Conservation (phyloP, 2,113 vertebrate species). For the Oenanthe melanoleuca region DNA sequence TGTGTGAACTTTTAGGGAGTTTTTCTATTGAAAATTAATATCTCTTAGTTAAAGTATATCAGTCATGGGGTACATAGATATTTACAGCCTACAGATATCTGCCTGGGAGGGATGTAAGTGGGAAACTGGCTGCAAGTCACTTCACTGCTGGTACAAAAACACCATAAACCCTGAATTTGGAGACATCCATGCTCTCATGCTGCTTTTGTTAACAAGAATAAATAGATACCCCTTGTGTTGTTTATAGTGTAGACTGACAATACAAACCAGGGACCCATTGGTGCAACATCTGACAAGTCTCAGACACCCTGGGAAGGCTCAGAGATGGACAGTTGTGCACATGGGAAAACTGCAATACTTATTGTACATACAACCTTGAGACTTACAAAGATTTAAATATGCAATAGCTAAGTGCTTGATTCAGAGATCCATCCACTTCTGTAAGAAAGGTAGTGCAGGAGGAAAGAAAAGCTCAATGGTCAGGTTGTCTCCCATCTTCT, state of each 20-base stretch:
- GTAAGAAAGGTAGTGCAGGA: background rate
- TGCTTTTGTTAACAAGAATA: background rate
- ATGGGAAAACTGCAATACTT: background rate
- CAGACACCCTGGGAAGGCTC: background rate
- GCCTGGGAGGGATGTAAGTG: background rate
- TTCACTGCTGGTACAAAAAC: background rate
- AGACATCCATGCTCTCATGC: background rate
- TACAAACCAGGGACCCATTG: fast-evolving
- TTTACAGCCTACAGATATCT: background rate
- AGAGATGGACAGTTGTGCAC: background rate
- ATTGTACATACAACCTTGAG: background rate
- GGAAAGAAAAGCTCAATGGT: background rate
- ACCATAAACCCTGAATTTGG: background rate
- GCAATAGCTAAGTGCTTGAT: background rate
- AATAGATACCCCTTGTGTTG: background rate
- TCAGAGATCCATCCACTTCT: background rate
- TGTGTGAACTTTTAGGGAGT: constrained; percentile 58
- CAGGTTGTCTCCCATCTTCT: background rate
- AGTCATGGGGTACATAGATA: background rate
- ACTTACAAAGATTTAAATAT: background rate
- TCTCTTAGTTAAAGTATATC: background rate
- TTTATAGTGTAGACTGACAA: background rate
- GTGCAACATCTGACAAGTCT: background rate
- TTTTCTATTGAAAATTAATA: background rate
- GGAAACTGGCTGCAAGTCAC: background rate